phyloP scores from a whole-genome alignment of 1,140 invertebrate species.

The Neodiprion virginianus region DNA sequence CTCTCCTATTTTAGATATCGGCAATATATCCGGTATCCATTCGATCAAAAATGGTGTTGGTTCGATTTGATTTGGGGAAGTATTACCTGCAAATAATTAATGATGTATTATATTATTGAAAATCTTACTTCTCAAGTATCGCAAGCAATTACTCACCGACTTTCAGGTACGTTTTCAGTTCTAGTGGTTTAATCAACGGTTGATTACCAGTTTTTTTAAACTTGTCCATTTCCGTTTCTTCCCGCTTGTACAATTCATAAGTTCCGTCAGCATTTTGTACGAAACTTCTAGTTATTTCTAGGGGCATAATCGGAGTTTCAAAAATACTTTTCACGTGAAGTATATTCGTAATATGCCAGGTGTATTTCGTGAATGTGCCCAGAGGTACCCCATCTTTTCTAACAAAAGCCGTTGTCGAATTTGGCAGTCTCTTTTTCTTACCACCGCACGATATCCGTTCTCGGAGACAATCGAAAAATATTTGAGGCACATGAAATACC shows the following conservation, averaged over 20 bases:
- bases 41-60: conserved; percentile 78
- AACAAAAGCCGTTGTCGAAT: conserved; percentile 66
- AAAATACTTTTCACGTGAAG: conserved; percentile 80
- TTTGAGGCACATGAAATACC: conserved; percentile 74
- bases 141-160: conserved; percentile 64
- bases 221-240: conserved; percentile 63
- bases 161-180: conserved; percentile 76
- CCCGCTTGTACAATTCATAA: conserved; percentile 67
- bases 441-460: conserved; percentile 72
- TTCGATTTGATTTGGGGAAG: conserved; percentile 65
- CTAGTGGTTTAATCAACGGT: conserved; percentile 69
- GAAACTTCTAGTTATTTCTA: conserved; percentile 74
- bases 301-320: conserved; percentile 70
- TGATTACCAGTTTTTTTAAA: conserved; percentile 60
- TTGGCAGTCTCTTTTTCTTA: conserved; percentile 74
- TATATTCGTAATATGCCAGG: conserved; percentile 79
- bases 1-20: conserved; percentile 72
- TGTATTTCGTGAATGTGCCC: conserved; percentile 77
- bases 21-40: conserved; percentile 80
- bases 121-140: not conserved
- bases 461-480: conserved; percentile 76
- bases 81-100: conserved; percentile 62
- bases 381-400: conserved; percentile 70
- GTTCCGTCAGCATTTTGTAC: conserved; percentile 72
- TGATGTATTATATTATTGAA: not conserved